Evolutionary conservation across 2,113 vertebrate genomes (phyloP).

Genomic region (Seriola dumerili): DNA sequence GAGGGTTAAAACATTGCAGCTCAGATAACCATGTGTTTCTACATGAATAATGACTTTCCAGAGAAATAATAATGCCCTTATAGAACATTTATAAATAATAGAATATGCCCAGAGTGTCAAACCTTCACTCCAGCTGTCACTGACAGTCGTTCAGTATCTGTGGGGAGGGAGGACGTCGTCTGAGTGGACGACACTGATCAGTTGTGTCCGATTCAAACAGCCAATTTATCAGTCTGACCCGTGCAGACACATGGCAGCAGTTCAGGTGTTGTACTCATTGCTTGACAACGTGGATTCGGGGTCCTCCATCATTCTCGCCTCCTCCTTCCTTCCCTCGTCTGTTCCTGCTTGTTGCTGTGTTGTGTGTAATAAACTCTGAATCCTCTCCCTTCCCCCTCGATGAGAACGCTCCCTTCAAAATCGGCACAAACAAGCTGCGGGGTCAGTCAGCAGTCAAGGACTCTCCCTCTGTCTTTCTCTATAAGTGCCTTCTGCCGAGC

Average conservation of each 20-base stretch:
- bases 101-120: not conserved
- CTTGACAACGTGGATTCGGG: constrained; percentile 51
- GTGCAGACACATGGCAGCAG: constrained; percentile 24
- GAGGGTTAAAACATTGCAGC: too few species aligned
- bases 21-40: too few species aligned
- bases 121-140: not conserved
- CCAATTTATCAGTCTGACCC: constrained; percentile 36
- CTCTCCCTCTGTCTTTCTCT: constrained; percentile 70
- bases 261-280: constrained; percentile 46
- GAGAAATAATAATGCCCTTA: too few species aligned
- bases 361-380: constrained; percentile 55
- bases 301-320: constrained; percentile 68
- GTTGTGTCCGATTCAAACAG: not conserved
- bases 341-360: constrained; percentile 14
- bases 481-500: constrained; percentile 50
- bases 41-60: too few species aligned
- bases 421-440: constrained; percentile 71
- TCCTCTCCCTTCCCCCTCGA: constrained; percentile 26
- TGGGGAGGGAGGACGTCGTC: not conserved
- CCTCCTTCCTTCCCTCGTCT: constrained; percentile 27
- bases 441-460: constrained; percentile 78
- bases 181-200: not conserved
- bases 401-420: constrained; percentile 50
- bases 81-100: too few species aligned
- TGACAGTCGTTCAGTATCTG: not conserved